Conservation (phyloP, 1,140 invertebrate genomes). For the Diplogasteroides magnus region DNA sequence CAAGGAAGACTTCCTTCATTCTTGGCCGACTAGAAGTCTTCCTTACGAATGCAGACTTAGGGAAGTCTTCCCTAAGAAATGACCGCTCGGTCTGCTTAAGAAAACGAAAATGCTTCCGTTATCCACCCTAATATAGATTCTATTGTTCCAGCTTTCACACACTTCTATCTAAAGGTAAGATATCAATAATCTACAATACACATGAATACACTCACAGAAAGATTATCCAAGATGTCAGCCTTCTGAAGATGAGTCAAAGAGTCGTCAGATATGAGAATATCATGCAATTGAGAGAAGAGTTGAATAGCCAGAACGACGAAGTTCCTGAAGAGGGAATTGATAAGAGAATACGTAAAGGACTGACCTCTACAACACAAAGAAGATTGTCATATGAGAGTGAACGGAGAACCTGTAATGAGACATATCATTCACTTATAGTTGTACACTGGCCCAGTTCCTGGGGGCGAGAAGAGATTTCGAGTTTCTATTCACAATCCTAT, state of each 20-base stretch:
- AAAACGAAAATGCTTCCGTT: too few species aligned
- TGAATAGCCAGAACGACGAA: constrained; percentile 74
- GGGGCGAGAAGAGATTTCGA: too few species aligned
- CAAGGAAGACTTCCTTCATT: too few species aligned
- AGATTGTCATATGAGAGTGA: constrained; percentile 15
- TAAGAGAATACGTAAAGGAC: background rate
- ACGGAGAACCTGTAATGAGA: background rate
- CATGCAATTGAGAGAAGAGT: constrained; percentile 67
- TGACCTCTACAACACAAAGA: constrained; percentile 56
- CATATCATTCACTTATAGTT: background rate
- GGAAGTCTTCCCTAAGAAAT: too few species aligned
- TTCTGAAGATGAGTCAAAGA: constrained; percentile 62
- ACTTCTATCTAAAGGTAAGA: constrained; percentile 65
- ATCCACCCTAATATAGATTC: too few species aligned
- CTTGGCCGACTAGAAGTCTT: too few species aligned
- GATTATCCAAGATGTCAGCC: constrained; percentile 55
- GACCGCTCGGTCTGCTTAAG: too few species aligned
- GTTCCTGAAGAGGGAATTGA: constrained; percentile 60
- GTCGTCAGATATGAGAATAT: constrained; percentile 70
- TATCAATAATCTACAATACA: constrained; percentile 75
- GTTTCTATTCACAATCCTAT: too few species aligned
- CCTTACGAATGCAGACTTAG: too few species aligned
- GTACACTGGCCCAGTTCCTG: too few species aligned
- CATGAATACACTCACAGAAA: constrained; percentile 69
- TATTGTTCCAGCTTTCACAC: too few species aligned